phyloP scores from a whole-genome alignment of 2,888 invertebrate species.

The Euzetes globulus region DNA sequence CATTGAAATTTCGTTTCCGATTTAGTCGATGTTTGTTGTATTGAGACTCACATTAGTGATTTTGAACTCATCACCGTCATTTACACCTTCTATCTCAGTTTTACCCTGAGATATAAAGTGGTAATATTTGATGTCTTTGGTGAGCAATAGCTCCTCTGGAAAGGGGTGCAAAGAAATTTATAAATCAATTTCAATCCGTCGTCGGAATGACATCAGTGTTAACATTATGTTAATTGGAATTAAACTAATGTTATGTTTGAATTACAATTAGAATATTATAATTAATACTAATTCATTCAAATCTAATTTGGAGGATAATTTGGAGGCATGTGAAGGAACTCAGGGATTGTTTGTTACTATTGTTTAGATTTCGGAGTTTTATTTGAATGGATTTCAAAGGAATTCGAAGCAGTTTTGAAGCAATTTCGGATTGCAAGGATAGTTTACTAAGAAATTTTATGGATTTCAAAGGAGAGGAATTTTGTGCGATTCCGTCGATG shows the following conservation, averaged over 20 bases:
- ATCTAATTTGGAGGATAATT: no score
- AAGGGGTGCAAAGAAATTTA: background rate
- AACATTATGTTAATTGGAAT: background rate
- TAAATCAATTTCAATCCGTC: background rate
- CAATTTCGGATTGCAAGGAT: background rate
- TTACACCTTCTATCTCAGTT: slow-evolving; percentile 54
- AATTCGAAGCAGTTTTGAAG: no score
- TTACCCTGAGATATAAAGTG: slow-evolving; percentile 55
- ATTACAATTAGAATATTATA: background rate
- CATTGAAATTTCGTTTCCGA: no score
- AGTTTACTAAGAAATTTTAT: background rate
- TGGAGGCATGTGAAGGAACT: no score
- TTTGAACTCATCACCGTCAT: slow-evolving; percentile 54
- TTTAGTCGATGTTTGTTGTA: background rate
- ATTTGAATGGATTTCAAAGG: no score
- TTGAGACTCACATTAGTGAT: slow-evolving; percentile 45
- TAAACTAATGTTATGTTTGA: background rate
- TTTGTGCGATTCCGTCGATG: slow-evolving; percentile 22
- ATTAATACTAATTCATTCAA: background rate
- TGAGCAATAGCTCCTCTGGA: slow-evolving; percentile 48
- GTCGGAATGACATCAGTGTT: slow-evolving; percentile 1
- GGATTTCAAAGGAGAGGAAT: background rate
- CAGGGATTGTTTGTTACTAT: no score
- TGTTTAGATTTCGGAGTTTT: no score
- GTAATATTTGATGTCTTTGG: slow-evolving; percentile 50